Base-by-base conservation (phyloP, 2,797 vertebrate species). In the Podargus strigoides region DNA sequence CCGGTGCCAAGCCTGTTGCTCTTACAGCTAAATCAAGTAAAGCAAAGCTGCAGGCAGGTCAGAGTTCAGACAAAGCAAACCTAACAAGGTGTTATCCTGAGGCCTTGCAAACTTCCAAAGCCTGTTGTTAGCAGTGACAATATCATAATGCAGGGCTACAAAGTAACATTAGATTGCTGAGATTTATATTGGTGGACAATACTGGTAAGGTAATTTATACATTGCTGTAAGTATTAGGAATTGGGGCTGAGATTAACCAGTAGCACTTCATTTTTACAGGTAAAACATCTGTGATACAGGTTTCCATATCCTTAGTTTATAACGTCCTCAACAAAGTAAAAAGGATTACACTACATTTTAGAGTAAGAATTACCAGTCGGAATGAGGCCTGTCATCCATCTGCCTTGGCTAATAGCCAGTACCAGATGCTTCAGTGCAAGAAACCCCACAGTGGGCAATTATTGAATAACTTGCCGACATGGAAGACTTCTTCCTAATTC, bases 381-480 rank as follows among this genome's bases (percentile, higher is more conserved):
- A 89, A 34, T 87, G 53, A 87, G 70, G 36, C 28, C 58, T 58
- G 39, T 42, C 46, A 66, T 77, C 53, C 42, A 3, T 82, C 92
- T 90, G 66, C 64, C 37, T 82, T 95, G 79, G 63, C 42, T 76
- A 79, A 22, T 20, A 77, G 41, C 74, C 76, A 88, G n/a, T 18
- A n/a, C 58, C 55, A 80, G 70, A 36, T 73, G 77, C 93, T 94
- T 92, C 78, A 76, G 49, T 28, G 13, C 47, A 81, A 83, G 85
- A 94, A 96, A 92, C n/a, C 79, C 79, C 68, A 69, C 50, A 41
- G 64, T 93, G 64, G 76, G 50, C 68, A 92, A 69, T 89, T 96
- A 87, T 30, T 15, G 50, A 92, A 53, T 87, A 76, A 58, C 53
- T 62, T 67, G 37, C 30, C 49, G 59, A 55, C 32, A 23, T 44